Percentiles rank a stretch among this genome's conserved stretches.
These are phyloP conservation scores for Drosophila ananassae DNA, from an alignment of 1,140 invertebrate species.

Conservation along the genomic window DNA sequence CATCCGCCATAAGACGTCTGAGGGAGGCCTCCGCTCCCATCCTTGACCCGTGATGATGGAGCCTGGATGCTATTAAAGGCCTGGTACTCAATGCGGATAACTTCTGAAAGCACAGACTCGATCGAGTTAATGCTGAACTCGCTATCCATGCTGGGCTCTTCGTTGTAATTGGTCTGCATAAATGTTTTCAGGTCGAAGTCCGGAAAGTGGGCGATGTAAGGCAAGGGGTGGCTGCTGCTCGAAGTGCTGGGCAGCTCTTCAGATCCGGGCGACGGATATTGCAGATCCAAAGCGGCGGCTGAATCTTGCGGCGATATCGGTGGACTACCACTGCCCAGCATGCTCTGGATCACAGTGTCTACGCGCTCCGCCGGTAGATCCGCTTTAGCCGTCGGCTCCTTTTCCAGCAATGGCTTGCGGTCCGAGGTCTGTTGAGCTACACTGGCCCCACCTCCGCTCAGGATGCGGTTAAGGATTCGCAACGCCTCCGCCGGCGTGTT, in stretches of 20 bases:
- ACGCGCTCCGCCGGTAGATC: conserved; percentile 33
- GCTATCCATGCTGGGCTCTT: conserved; percentile 61
- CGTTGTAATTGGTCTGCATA: conserved; percentile 55
- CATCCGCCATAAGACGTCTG: conserved; percentile 17
- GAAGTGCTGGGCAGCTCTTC: conserved; percentile 73
- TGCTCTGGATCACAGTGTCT: conserved; percentile 69
- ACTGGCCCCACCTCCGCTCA: conserved; percentile 64
- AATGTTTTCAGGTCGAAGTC: conserved; percentile 70
- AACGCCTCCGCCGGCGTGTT: conserved; percentile 81
- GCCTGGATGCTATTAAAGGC: conserved; percentile 65
- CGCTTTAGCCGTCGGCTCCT: conserved; percentile 16
- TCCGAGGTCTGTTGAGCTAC: conserved; percentile 29
- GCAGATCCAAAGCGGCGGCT: conserved; percentile 50
- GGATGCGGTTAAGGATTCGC: conserved; percentile 78
- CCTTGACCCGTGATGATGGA: conserved; percentile 75
- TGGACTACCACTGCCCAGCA: conserved; percentile 49
- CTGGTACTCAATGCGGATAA: conserved; percentile 92
- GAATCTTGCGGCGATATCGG: conserved; percentile 39
- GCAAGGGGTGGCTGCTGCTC: conserved; percentile 46
- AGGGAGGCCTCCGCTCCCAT: conserved; percentile 42
- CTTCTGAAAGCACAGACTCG: conserved; percentile 92
- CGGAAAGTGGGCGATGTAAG: conserved; percentile 56
- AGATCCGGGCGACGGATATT: conserved; percentile 56
- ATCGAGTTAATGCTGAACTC: conserved; percentile 86
- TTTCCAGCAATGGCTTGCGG: conserved; percentile 35